Evolutionary conservation across 2,113 vertebrate species (phyloP), one percentile per base, ranked within the genome.

Genomic region (Halichoerus grypus): DNA sequence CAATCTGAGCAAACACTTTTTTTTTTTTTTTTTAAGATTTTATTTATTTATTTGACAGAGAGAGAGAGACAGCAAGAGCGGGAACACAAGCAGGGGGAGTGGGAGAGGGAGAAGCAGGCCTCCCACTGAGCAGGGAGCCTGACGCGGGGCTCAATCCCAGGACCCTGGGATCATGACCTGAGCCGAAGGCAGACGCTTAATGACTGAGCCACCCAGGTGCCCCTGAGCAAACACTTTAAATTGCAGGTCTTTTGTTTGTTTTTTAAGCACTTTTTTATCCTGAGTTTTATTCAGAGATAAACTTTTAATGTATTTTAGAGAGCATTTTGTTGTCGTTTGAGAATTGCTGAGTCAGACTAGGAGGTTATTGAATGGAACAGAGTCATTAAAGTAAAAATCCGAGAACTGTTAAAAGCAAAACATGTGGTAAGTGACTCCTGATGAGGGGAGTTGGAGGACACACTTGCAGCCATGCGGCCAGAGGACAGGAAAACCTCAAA

Each of bases 261-360:
- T 74, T 14, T 26, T 74, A 97, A 87, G 18, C 19, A 93, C 18
- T 77, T 92, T 89, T 24, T 90, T 87, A 65, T 22, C 49, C 51
- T 79, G 57, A 59, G 59, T 94, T 84, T 93, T 88, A 69, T 39
- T 91, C 59, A 51, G 51, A 84, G 31, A 95, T 88, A 84, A 84
- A 74, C 28, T 81, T 91, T 61, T 80, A 49, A 84, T 55, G 22
- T 69, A 55, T 87, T 84, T 94, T 80, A 71, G 89, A 87, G 2
- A 59, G 13, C 31, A 69, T 33, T 93, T 88, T 61, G 21, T 72
- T 96, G 88, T 91, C 55, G 51, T 61, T 93, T 84, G 82, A 88
- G 69, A 94, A 76, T 76, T 95, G 69, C 61, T 95, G 87, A 87
- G 55, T 83, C 74, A 92, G 57, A 55, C 36, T 74, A 36, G 15